Conservation (phyloP, 2,113 vertebrate genomes). For the Lipophrys pholis region DNA sequence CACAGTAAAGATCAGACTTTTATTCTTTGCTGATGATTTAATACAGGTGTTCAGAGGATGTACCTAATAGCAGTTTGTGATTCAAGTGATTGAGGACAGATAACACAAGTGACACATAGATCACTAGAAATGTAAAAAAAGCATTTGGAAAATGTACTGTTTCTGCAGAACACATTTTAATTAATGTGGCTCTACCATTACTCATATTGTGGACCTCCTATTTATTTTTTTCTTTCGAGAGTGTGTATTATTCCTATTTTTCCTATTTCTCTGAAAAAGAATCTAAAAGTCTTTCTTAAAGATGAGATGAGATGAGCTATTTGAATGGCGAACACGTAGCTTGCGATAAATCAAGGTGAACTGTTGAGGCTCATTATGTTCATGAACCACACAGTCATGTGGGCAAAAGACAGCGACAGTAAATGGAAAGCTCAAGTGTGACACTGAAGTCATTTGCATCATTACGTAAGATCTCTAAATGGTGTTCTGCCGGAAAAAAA, state of each 20-base stretch:
- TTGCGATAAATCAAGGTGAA: slow-evolving; percentile 16
- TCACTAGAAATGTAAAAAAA: slow-evolving; percentile 22
- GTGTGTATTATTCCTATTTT: not conserved
- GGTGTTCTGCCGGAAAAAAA: slow-evolving; percentile 31
- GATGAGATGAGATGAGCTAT: not conserved
- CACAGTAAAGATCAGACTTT: not conserved
- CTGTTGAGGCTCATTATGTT: slow-evolving; percentile 20
- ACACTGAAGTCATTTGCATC: slow-evolving; percentile 53
- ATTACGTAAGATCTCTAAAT: slow-evolving; percentile 60
- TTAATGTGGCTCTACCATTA: not conserved
- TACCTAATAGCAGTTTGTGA: not conserved
- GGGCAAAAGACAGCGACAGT: slow-evolving; percentile 21
- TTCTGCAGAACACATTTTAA: not conserved
- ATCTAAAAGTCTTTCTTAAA: slow-evolving; percentile 5
- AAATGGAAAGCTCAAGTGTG: slow-evolving; percentile 38
- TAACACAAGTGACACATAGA: slow-evolving; percentile 1
- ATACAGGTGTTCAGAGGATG: not conserved
- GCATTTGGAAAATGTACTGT: not conserved
- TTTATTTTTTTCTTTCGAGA: not conserved
- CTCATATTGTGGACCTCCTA: not conserved
- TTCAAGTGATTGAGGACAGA: not conserved
- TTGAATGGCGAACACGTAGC: slow-evolving; percentile 5
- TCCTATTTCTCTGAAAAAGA: not conserved
- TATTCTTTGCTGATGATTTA: slow-evolving; percentile 9
- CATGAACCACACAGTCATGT: slow-evolving; percentile 27